Percentiles rank a stretch among this genome's conserved stretches.
phyloP scores from a whole-genome alignment of 2,797 vertebrate species.

The Cossypha heuglini region DNA sequence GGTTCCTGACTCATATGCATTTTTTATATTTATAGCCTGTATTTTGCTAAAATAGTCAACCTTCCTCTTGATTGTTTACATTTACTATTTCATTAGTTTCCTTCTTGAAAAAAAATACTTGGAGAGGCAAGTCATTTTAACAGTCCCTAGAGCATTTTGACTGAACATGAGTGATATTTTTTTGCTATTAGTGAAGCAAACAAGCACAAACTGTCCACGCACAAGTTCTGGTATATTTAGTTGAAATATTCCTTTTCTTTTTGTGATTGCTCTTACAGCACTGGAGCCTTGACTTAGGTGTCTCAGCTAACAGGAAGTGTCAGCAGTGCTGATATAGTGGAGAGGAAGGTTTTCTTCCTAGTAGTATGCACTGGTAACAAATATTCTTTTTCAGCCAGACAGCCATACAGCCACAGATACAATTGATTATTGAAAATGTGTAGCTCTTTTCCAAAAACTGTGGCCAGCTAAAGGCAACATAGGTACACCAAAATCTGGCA shows the following conservation, averaged over 20 bases:
- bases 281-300: not conserved
- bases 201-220: not conserved
- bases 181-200: not conserved
- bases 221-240: not conserved
- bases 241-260: not conserved
- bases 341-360: not conserved
- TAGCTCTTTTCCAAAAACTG: not conserved
- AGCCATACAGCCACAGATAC: not conserved
- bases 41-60: not conserved
- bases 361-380: not conserved
- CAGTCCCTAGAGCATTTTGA: not conserved
- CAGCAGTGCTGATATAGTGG: not conserved
- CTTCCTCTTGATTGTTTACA: not conserved
- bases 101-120: not conserved
- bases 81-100: not conserved
- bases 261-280: not conserved
- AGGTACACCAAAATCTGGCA: not conserved
- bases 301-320: not conserved
- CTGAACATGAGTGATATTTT: not conserved
- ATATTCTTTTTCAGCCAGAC: not conserved
- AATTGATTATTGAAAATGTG: not conserved
- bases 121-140: not conserved
- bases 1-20: not conserved
- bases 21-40: not conserved
- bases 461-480: not conserved